Percentiles rank a stretch among this genome's conserved stretches.
These are phyloP conservation scores for Cataglyphis livida DNA, from an alignment of 2,888 invertebrate genomes.

Conservation along the genomic window DNA sequence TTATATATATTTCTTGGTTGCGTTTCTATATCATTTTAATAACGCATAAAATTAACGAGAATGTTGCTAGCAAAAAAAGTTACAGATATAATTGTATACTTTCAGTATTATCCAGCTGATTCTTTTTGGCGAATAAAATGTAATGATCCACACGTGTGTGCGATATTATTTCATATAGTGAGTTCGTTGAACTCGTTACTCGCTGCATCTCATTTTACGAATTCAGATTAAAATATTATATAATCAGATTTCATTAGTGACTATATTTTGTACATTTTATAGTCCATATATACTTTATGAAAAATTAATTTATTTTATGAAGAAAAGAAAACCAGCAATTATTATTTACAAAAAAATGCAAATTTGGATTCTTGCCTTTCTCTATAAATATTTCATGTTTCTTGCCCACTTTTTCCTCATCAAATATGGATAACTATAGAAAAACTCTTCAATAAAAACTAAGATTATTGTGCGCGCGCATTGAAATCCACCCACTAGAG, in stretches of 20 bases:
- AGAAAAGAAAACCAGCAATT: neutral
- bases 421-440: slow-evolving; percentile 62
- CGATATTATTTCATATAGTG: neutral
- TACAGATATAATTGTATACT: neutral
- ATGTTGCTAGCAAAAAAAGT: neutral
- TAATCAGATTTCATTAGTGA: slow-evolving; percentile 37
- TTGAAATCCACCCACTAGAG: slow-evolving; percentile 75
- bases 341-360: slow-evolving; percentile 3
- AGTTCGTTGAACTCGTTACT: slow-evolving; percentile 36
- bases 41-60: neutral
- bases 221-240: slow-evolving; percentile 34
- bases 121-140: slow-evolving; percentile 27
- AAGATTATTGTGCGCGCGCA: slow-evolving; percentile 78
- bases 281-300: neutral
- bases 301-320: slow-evolving; percentile 33
- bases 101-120: neutral
- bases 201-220: slow-evolving; percentile 14
- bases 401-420: slow-evolving; percentile 50
- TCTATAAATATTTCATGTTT: slow-evolving; percentile 36
- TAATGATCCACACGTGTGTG: slow-evolving; percentile 23
- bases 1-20: neutral
- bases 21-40: neutral
- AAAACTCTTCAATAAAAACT: slow-evolving; percentile 64
- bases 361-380: neutral
- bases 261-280: slow-evolving; percentile 11